Evolutionary conservation across 1,140 invertebrate genomes (phyloP).

Genomic region (Dinoponera quadriceps): DNA sequence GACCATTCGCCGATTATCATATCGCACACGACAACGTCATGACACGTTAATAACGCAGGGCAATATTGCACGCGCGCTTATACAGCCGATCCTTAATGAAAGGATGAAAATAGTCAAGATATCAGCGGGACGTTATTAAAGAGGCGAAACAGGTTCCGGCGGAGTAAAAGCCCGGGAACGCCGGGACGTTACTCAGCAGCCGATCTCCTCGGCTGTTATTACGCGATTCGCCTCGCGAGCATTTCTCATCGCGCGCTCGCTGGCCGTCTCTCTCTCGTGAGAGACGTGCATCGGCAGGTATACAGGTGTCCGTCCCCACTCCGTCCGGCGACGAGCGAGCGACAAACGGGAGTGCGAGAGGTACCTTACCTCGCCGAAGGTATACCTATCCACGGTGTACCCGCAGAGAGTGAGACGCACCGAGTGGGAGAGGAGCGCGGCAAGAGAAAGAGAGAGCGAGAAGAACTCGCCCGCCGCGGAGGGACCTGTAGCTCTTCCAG

Average conservation of each 20-base stretch:
- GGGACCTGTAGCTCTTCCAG: constrained; percentile 67
- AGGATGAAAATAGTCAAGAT: too few species aligned
- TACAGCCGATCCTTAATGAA: too few species aligned
- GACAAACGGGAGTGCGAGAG: constrained; percentile 68
- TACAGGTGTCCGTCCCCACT: constrained; percentile 57
- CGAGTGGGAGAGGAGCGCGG: constrained; percentile 62
- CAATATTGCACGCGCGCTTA: too few species aligned
- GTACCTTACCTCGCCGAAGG: constrained; percentile 65
- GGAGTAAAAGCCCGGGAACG: background rate
- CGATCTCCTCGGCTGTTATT: constrained; percentile 6
- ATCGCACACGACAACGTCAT: too few species aligned
- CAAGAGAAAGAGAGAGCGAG: constrained; percentile 67
- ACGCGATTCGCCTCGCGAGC: background rate
- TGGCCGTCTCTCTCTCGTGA: background rate
- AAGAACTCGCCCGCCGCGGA: constrained; percentile 63
- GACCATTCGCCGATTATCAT: too few species aligned
- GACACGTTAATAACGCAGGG: too few species aligned
- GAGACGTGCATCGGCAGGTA: constrained; percentile 40
- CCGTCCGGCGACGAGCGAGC: background rate
- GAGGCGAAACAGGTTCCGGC: too few species aligned
- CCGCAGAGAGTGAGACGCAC: constrained; percentile 51
- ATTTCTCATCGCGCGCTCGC: background rate
- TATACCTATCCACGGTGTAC: constrained; percentile 63
- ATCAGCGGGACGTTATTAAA: too few species aligned
- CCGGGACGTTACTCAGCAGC: background rate